Percentiles rank a stretch among this genome's conserved stretches.
Conservation (phyloP, 2,113 vertebrate species). For the Tragelaphus scriptus region DNA sequence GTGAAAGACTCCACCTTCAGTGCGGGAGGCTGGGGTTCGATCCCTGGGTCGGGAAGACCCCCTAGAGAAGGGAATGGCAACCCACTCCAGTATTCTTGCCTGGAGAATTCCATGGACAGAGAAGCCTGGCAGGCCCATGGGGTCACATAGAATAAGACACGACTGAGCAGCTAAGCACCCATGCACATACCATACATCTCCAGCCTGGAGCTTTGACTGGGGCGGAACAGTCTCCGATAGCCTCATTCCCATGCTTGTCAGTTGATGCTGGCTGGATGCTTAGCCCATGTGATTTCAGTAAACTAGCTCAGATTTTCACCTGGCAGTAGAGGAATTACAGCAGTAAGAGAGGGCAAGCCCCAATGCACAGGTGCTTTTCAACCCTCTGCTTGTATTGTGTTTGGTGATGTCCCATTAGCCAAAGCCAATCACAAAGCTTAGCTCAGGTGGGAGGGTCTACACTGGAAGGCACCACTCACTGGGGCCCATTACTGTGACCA, state of each 20-base stretch:
- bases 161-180: neutral
- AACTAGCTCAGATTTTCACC: neutral
- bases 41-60: neutral
- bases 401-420: neutral
- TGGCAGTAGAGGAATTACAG: neutral
- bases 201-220: neutral
- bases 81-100: neutral
- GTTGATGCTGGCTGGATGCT: neutral
- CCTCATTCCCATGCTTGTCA: neutral
- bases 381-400: neutral
- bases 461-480: neutral
- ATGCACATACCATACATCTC: neutral
- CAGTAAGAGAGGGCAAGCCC: neutral
- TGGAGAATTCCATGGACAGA: neutral
- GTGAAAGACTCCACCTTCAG: neutral
- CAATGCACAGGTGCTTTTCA: neutral
- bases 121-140: neutral
- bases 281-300: neutral
- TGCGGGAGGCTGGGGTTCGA: rapidly evolving
- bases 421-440: neutral
- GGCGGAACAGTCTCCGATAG: neutral
- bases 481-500: neutral
- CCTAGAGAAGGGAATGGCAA: neutral
- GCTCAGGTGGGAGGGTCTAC: neutral
- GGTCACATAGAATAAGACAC: neutral